Base-by-base conservation (phyloP, 2,113 vertebrate genomes). In the Pseudolaguvia tuberculata region DNA sequence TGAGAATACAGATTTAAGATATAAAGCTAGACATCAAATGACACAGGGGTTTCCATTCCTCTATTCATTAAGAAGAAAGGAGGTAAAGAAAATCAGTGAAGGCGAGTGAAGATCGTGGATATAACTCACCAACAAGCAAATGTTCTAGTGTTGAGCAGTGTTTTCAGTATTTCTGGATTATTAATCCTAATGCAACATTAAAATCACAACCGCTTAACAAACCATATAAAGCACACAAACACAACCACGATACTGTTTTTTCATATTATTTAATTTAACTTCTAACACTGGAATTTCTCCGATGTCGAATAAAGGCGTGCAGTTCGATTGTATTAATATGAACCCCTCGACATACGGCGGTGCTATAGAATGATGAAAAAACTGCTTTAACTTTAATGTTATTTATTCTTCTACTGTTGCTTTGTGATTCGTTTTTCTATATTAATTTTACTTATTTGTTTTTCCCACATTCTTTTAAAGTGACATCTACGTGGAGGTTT, bases 271-370 rank as follows among this genome's bases (percentile, higher is more conserved):
- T 85, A 86, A 88, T 82, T 84, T 77, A 42, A 81, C 57, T 85
- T 59, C 77, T 86, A 89, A 89, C 88, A 91, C 89, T 90, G 88
- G 88, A 91, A 83, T 77, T 77, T 76, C 59, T 75, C 66, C 39
- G 53, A 77, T 52, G 56, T 75, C 65, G 77, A 62, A 83, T 75
- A 67, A 71, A 70, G 59, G 61, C 72, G 71, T 61, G 70, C 71
- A 70, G 62, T 63, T 78, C 11, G 71, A 50, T 75, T 71, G 45
- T 62, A 68, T 71, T 75, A 81, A 75, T 68, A 68, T 68, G 63
- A 68, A 75, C 79, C 58, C 75, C 76, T 62, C 66, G 29, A 57
- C 78, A 78, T 48, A 81, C 56, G 59, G 76, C 47, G 73, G 68
- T 85, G 70, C 77, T 82, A 70, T 76, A 50, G 80, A 79, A 75